Conservation (phyloP, 2,888 invertebrate genomes). For the Pimpla rufipes region DNA sequence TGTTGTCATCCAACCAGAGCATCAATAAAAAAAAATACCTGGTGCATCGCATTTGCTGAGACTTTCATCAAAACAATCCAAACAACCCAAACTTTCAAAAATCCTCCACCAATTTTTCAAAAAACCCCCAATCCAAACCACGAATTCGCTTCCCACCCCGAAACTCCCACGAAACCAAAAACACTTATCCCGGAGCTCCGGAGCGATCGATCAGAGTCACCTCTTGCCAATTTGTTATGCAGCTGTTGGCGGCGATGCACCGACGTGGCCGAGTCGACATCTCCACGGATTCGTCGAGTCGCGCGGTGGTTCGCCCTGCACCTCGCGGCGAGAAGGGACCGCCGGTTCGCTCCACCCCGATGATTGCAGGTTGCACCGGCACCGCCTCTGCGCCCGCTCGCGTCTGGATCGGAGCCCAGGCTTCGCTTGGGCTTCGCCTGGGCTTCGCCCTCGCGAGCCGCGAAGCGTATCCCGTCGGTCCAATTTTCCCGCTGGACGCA, state of each 20-base stretch:
- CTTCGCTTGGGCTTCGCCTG: slow-evolving; percentile 37
- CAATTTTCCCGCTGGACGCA: slow-evolving; percentile 69
- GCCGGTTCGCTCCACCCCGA: slow-evolving; percentile 83
- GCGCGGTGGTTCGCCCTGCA: slow-evolving; percentile 21
- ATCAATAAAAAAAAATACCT: too few species aligned
- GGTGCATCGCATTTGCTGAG: too few species aligned
- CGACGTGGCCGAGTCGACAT: not conserved
- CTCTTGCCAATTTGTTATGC: not conserved
- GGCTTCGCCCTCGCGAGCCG: slow-evolving; percentile 66
- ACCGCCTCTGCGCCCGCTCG: slow-evolving; percentile 78
- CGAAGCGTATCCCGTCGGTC: slow-evolving; percentile 69
- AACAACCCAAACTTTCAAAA: too few species aligned
- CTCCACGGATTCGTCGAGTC: not conserved
- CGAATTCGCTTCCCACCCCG: too few species aligned
- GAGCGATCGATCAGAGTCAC: not conserved
- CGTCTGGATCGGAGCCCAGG: slow-evolving; percentile 49
- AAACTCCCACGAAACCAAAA: too few species aligned
- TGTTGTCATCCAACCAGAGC: too few species aligned
- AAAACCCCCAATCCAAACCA: too few species aligned
- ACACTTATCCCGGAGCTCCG: too few species aligned
- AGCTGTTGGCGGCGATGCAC: not conserved
- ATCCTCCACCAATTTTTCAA: too few species aligned
- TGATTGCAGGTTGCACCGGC: slow-evolving; percentile 84
- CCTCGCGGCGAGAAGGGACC: slow-evolving; percentile 49
- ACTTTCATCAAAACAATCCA: too few species aligned